These are phyloP conservation scores for Oryzias dopingdopingensis DNA, from an alignment of 2,797 vertebrate species.

Conservation along the genomic window DNA sequence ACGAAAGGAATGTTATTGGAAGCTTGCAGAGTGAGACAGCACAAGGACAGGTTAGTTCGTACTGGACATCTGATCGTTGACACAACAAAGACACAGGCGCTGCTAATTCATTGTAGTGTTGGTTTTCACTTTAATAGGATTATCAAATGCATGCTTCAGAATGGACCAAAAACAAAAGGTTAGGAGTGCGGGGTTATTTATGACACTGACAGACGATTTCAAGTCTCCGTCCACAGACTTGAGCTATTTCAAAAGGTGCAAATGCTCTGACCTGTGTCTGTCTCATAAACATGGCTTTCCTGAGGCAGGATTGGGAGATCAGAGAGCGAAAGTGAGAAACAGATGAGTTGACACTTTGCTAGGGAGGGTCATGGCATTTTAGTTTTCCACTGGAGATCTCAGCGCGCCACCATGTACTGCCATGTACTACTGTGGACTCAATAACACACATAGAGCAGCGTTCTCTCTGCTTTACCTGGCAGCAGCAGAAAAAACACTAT, in stretches of 20 bases:
- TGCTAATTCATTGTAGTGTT: conserved; percentile 48
- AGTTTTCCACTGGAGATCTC: conserved; percentile 10
- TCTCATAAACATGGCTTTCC: conserved; percentile 39
- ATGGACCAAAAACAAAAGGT: conserved; percentile 5
- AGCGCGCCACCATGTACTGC: background rate
- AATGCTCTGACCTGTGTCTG: conserved; percentile 26
- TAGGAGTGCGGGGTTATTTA: background rate
- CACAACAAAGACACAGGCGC: conserved; percentile 26
- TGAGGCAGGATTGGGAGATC: conserved; percentile 13
- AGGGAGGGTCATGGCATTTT: conserved; percentile 15
- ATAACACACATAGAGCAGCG: too few species aligned
- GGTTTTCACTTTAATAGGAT: conserved; percentile 49
- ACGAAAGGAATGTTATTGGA: conserved; percentile 1
- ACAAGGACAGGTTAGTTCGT: conserved; percentile 53
- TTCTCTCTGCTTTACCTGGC: too few species aligned
- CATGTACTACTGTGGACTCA: conserved; percentile 5
- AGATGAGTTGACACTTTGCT: conserved; percentile 16
- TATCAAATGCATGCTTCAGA: conserved; percentile 28
- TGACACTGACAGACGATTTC: conserved; percentile 14
- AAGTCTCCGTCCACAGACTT: background rate
- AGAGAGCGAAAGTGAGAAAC: conserved; percentile 32
- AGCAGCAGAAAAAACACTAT: too few species aligned
- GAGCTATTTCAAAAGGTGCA: conserved; percentile 11
- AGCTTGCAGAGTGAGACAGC: conserved; percentile 19
- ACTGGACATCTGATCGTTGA: conserved; percentile 42